These are phyloP conservation scores for Etheostoma nigrum DNA, from an alignment of 2,797 vertebrate species.

Conservation along the genomic window DNA sequence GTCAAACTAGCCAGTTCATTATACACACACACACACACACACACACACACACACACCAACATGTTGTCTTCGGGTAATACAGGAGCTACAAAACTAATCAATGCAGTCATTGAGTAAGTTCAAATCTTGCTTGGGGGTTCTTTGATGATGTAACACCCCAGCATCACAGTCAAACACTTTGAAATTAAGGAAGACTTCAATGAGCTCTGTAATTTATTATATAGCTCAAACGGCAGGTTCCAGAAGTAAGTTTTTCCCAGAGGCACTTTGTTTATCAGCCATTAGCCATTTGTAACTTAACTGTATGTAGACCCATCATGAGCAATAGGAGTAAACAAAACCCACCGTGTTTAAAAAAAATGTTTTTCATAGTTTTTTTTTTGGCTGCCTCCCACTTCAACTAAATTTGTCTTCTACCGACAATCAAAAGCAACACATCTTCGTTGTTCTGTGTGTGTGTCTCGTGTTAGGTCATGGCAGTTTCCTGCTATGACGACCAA, in stretches of 20 bases:
- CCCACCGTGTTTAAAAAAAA: too few relatives aligned
- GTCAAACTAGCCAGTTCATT: conserved; percentile 52
- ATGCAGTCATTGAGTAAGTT: conserved; percentile 27
- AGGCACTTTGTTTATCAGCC: not conserved
- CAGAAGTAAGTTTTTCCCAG: not conserved
- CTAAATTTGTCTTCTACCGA: too few relatives aligned
- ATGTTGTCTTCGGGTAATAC: conserved; percentile 32
- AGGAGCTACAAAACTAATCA: conserved; percentile 38
- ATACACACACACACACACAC: conserved; percentile 7
- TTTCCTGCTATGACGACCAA: not conserved
- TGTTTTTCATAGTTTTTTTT: too few relatives aligned
- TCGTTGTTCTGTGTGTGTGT: too few relatives aligned
- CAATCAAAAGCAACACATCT: too few relatives aligned
- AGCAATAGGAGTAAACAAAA: not conserved
- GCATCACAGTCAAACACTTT: conserved; percentile 46
- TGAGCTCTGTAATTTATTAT: conserved; percentile 5
- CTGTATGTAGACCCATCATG: not conserved
- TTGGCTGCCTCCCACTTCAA: too few relatives aligned
- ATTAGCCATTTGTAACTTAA: not conserved
- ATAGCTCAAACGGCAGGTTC: not conserved
- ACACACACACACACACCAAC: conserved; percentile 15
- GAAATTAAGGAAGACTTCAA: conserved; percentile 15
- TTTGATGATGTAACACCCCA: conserved; percentile 70
- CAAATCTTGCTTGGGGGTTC: conserved; percentile 19
- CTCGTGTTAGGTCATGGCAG: too few relatives aligned